Conservation (phyloP, 2,113 vertebrate genomes). For the Raja brachyura region DNA sequence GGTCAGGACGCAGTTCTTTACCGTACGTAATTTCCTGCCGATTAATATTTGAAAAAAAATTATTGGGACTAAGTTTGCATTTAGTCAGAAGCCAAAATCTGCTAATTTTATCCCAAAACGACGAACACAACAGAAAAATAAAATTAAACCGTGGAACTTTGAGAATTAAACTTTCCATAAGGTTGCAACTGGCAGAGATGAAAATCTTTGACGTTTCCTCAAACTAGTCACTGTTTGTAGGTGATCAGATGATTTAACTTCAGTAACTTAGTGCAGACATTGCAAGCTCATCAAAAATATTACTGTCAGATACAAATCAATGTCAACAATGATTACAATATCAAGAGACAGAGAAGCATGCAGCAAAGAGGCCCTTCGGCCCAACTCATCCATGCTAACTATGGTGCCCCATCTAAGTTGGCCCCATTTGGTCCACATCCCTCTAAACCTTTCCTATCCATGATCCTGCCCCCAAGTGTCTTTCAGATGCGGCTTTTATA, state of each 20-base stretch:
- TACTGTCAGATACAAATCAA: no score
- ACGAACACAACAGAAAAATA: neutral
- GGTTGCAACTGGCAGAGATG: neutral
- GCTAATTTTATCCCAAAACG: neutral
- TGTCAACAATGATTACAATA: no score
- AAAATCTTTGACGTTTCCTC: no score
- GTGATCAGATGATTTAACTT: neutral
- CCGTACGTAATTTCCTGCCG: neutral
- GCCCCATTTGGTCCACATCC: no score
- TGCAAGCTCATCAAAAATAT: neutral
- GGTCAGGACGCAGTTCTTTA: neutral
- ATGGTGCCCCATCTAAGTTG: no score
- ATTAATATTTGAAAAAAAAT: neutral
- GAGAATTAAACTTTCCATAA: neutral
- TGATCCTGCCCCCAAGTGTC: no score
- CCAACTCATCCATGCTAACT: no score
- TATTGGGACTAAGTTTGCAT: neutral
- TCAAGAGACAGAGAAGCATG: no score
- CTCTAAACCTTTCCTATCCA: no score
- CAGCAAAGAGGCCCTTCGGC: no score
- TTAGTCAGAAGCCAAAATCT: neutral
- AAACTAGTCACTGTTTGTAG: neutral
- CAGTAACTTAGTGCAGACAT: neutral
- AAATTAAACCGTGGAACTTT: neutral
- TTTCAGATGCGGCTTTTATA: no score